Conservation (phyloP, 2,113 vertebrate genomes). For the Rhinogobius similis region DNA sequence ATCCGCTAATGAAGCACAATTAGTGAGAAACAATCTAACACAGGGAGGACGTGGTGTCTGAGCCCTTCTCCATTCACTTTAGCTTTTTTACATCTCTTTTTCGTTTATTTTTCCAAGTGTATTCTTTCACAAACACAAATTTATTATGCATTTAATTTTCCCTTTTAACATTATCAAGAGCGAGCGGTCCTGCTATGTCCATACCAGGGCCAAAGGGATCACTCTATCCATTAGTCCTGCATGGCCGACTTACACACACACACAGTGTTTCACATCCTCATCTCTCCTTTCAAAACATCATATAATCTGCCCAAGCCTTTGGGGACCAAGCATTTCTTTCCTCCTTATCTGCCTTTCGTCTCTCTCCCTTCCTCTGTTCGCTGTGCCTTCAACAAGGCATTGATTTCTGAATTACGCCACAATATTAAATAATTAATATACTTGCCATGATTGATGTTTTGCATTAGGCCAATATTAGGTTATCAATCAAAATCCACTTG, state of each 20-base stretch:
- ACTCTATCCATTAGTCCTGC: slow-evolving; percentile 89
- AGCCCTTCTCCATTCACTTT: slow-evolving; percentile 48
- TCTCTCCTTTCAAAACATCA: slow-evolving; percentile 79
- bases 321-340: slow-evolving; percentile 66
- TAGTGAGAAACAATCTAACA: slow-evolving; percentile 78
- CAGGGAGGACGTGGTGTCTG: slow-evolving; percentile 53
- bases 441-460: slow-evolving; percentile 99
- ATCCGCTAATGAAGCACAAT: slow-evolving; percentile 77
- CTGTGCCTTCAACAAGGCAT: slow-evolving; percentile 76
- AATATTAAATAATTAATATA: slow-evolving; percentile 99
- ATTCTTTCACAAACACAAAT: slow-evolving; percentile 41
- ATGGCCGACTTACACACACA: slow-evolving; percentile 76
- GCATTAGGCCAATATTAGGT: slow-evolving; percentile 99
- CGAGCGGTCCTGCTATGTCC: slow-evolving; percentile 67
- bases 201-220: slow-evolving; percentile 84
- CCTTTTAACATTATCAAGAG: slow-evolving; percentile 83
- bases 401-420: slow-evolving; percentile 98
- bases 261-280: slow-evolving; percentile 65
- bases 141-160: slow-evolving; percentile 62
- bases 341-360: slow-evolving; percentile 52
- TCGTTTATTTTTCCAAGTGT: slow-evolving; percentile 14
- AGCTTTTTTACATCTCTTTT: slow-evolving; percentile 14
- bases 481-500: slow-evolving; percentile 99
- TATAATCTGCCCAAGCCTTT: slow-evolving; percentile 88
- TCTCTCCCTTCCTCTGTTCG: slow-evolving; percentile 41